These are phyloP conservation scores for Premnoplex brunnescens DNA, from an alignment of 2,797 vertebrate species.

Conservation along the genomic window DNA sequence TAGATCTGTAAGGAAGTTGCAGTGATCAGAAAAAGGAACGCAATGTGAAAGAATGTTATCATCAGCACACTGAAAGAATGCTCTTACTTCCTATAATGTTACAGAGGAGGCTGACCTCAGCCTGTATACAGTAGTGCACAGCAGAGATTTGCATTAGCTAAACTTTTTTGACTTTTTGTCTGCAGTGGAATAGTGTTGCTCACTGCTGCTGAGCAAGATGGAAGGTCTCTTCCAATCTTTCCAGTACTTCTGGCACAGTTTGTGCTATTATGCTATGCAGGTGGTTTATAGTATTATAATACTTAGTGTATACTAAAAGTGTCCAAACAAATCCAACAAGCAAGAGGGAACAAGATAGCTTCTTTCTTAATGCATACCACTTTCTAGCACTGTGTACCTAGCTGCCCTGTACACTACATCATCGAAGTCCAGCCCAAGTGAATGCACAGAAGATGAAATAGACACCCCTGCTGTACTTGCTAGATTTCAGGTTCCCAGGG, in stretches of 20 bases:
- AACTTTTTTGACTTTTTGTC: conserved; percentile 66
- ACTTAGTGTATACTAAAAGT: neutral
- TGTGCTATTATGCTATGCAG: neutral
- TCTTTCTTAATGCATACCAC: neutral
- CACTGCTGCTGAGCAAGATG: conserved; percentile 36
- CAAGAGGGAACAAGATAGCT: neutral
- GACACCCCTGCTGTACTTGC: neutral
- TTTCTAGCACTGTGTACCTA: neutral
- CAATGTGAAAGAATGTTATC: conserved; percentile 51
- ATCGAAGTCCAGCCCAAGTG: neutral
- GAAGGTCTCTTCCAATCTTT: neutral
- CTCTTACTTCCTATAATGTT: conserved; percentile 40
- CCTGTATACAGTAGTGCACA: conserved; percentile 3
- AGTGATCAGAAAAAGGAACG: conserved; percentile 26
- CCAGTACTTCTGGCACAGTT: neutral
- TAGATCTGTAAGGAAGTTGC: neutral
- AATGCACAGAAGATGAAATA: neutral
- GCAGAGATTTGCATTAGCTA: conserved; percentile 56
- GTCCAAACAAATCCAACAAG: neutral
- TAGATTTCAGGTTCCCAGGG: conserved; percentile 32
- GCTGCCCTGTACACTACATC: neutral
- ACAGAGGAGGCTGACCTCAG: neutral
- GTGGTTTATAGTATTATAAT: neutral
- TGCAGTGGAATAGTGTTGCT: conserved; percentile 58
- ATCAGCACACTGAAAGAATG: conserved; percentile 5